phyloP scores from a whole-genome alignment of 2,797 vertebrate species.

The Dermochelys coriacea region DNA sequence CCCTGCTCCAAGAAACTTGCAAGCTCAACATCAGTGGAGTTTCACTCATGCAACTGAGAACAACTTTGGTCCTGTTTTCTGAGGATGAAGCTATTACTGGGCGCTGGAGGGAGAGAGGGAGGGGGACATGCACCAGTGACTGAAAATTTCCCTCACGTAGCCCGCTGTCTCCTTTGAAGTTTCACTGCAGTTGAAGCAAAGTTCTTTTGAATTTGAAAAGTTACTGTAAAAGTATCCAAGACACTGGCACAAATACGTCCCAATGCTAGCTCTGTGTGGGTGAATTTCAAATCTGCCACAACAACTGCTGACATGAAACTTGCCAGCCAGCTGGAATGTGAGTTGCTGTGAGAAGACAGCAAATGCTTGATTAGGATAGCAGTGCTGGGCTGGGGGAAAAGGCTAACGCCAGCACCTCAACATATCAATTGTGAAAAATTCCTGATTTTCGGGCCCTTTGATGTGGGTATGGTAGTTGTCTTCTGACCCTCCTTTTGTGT shows the following conservation, averaged over 20 bases:
- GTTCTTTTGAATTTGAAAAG: background rate
- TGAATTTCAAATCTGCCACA: background rate
- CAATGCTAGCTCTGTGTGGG: background rate
- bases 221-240: background rate
- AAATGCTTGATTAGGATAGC: background rate
- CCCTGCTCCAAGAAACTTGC: background rate
- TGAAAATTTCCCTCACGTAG: constrained; percentile 4
- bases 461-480: background rate
- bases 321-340: background rate
- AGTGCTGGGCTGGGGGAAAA: background rate
- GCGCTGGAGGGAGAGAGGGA: background rate
- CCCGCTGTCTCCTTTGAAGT: background rate
- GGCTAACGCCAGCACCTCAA: background rate
- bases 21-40: background rate
- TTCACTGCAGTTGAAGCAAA: background rate
- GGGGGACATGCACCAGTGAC: background rate
- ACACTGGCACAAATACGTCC: background rate
- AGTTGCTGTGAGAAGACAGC: background rate
- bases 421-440: background rate
- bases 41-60: background rate
- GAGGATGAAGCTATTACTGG: background rate
- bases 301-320: background rate
- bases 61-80: background rate
- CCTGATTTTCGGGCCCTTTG: background rate
- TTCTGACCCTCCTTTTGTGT: background rate